phyloP scores from a whole-genome alignment of 1,140 invertebrate genomes.

The Paraescarpia echinospica region DNA sequence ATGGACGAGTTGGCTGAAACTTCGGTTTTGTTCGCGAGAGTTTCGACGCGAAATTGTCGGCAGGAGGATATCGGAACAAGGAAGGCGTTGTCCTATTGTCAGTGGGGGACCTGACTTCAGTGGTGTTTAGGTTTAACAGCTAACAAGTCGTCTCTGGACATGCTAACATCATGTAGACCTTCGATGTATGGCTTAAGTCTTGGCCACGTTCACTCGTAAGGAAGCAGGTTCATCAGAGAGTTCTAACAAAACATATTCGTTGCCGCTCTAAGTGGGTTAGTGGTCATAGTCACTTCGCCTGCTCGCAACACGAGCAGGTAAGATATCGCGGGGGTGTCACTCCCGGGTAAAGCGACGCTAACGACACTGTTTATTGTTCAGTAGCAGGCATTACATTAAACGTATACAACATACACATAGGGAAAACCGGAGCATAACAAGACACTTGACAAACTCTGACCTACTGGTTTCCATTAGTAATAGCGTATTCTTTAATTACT shows the following conservation, averaged over 20 bases:
- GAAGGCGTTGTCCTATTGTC: not conserved
- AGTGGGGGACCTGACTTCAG: not conserved
- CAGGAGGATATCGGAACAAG: not conserved
- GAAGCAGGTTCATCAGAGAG: not conserved
- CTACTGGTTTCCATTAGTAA: too few relatives aligned
- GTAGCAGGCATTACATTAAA: not conserved
- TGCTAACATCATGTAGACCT: not conserved
- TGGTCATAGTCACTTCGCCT: not conserved
- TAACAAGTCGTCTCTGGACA: not conserved
- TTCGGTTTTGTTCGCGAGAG: not conserved
- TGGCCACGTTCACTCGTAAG: not conserved
- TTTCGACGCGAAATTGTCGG: not conserved
- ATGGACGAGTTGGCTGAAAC: not conserved
- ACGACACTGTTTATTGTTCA: not conserved
- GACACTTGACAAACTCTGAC: too few relatives aligned
- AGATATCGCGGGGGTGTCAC: not conserved
- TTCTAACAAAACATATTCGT: not conserved
- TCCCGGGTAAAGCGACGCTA: not conserved
- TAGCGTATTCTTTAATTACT: too few relatives aligned
- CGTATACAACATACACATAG: not conserved
- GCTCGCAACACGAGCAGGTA: not conserved
- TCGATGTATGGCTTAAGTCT: not conserved
- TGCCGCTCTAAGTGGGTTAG: not conserved
- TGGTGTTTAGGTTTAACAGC: not conserved
- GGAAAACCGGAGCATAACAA: too few relatives aligned